phyloP scores from a whole-genome alignment of 2,113 vertebrate species.

The Tinamus guttatus region DNA sequence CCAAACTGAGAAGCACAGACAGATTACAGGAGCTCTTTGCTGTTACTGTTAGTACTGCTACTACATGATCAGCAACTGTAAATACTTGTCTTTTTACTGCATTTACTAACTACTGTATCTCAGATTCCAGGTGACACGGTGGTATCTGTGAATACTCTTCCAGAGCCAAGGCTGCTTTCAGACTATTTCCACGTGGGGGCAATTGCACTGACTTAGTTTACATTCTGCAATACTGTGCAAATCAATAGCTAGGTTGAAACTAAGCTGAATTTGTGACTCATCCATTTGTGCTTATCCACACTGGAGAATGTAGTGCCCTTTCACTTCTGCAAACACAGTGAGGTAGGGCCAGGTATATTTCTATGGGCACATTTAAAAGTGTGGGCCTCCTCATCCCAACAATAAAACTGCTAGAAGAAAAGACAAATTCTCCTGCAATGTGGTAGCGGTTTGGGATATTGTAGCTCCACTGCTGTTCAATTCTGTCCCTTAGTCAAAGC shows the following conservation, averaged over 20 bases:
- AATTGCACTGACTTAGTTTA: not conserved
- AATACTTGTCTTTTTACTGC: not conserved
- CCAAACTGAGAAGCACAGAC: not conserved
- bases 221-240: not conserved
- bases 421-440: not conserved
- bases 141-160: not conserved
- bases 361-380: not conserved
- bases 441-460: not conserved
- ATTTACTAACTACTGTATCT: not conserved
- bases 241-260: not conserved
- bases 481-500: not conserved
- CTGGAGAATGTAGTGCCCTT: not conserved
- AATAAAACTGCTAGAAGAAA: not conserved
- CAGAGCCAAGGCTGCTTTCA: not conserved
- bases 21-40: not conserved
- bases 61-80: not conserved
- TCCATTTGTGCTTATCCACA: not conserved
- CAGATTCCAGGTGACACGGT: not conserved
- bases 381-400: not conserved
- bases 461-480: not conserved
- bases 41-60: not conserved
- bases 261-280: not conserved
- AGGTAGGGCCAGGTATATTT: not conserved
- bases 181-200: not conserved
- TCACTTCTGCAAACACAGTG: not conserved